phyloP scores from a whole-genome alignment of 2,888 invertebrate species.

The Noctua fimbriata region DNA sequence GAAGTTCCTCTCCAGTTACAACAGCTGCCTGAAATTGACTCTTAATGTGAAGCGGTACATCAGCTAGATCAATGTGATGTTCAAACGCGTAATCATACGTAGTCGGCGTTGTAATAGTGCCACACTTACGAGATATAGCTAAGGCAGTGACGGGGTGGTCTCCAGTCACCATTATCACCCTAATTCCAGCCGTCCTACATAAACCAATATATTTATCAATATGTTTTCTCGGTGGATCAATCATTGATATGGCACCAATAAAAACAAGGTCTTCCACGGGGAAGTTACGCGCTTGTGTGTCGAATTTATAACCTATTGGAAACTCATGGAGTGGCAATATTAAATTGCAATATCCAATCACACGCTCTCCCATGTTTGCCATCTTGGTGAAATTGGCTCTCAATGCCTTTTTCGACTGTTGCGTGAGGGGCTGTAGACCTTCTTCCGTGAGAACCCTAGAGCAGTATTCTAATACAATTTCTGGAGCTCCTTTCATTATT shows the following conservation, averaged over 20 bases:
- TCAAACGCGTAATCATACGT: conserved; percentile 93
- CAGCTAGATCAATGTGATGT: conserved; percentile 88
- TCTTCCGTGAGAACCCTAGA: conserved; percentile 88
- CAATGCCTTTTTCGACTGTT: conserved; percentile 87
- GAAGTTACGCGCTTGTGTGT: conserved; percentile 92
- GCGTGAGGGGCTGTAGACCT: conserved; percentile 86
- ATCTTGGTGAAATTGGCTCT: conserved; percentile 93
- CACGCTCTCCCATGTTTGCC: conserved; percentile 96
- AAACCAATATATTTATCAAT: conserved; percentile 92
- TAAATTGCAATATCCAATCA: conserved; percentile 95
- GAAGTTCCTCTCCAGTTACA: conserved; percentile 89
- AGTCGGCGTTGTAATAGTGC: conserved; percentile 92
- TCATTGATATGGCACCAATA: conserved; percentile 92
- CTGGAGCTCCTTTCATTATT: conserved; percentile 95
- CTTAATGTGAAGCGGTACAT: conserved; percentile 88
- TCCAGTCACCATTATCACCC: conserved; percentile 93
- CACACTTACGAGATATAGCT: conserved; percentile 92
- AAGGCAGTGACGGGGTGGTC: conserved; percentile 94
- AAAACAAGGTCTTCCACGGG: conserved; percentile 91
- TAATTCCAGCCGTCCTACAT: conserved; percentile 93
- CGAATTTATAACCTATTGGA: conserved; percentile 90
- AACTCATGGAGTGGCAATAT: conserved; percentile 88
- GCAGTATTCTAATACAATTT: conserved; percentile 92
- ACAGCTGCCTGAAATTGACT: conserved; percentile 83
- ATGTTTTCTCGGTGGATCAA: conserved; percentile 93